phyloP scores from a whole-genome alignment of 2,888 invertebrate species.

The Diadegma fenestrale region DNA sequence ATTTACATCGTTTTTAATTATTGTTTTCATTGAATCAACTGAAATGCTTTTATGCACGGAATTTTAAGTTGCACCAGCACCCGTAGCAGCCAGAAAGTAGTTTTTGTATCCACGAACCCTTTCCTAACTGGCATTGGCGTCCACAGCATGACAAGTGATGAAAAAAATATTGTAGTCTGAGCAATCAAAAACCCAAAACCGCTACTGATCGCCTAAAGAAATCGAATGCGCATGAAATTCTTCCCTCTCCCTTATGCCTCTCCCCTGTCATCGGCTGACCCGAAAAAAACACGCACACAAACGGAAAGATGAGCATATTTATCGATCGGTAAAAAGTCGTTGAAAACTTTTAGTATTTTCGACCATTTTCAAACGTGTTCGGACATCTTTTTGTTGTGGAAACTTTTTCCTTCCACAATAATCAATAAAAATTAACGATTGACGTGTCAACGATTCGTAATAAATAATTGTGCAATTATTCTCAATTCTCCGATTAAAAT shows the following conservation, averaged over 20 bases:
- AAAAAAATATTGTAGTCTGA: conserved; percentile 51
- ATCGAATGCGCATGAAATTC: conserved; percentile 78
- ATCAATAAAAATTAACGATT: not conserved
- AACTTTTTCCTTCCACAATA: not conserved
- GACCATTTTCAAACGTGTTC: not conserved
- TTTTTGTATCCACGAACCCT: conserved; percentile 66
- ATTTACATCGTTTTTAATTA: conserved; percentile 1
- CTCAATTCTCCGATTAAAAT: not conserved
- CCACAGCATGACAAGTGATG: conserved; percentile 34
- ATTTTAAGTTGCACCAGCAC: conserved; percentile 71
- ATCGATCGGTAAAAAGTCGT: conserved; percentile 8
- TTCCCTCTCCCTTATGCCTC: conserved; percentile 67
- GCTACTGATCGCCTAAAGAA: conserved; percentile 75
- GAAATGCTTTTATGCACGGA: conserved; percentile 73
- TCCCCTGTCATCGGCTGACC: not conserved
- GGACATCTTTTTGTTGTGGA: not conserved
- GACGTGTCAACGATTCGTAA: not conserved
- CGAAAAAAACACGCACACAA: conserved; percentile 36
- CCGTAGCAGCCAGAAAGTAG: conserved; percentile 73
- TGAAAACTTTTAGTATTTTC: not conserved
- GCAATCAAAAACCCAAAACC: conserved; percentile 60
- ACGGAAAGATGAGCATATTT: conserved; percentile 1
- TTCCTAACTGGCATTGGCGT: conserved; percentile 38
- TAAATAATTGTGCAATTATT: not conserved
- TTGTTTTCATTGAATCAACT: conserved; percentile 27